Conservation (phyloP, 2,888 invertebrate species). For the Cepaea hortensis region DNA sequence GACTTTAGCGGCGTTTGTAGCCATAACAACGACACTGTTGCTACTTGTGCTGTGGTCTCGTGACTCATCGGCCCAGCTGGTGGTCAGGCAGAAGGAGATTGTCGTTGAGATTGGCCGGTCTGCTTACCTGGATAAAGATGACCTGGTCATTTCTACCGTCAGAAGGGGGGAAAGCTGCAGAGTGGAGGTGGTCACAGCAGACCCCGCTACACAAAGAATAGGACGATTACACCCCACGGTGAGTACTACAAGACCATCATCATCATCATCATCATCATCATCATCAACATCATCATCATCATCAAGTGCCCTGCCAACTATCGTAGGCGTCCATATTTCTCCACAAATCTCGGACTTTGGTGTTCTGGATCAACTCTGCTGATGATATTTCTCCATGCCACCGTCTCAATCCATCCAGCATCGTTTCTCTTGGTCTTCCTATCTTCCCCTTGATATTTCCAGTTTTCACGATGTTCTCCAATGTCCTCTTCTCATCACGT, state of each 20-base stretch:
- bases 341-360: too few species aligned
- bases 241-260: constrained; percentile 45
- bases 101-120: constrained; percentile 69
- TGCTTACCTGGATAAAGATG: constrained; percentile 67
- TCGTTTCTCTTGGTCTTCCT: too few species aligned
- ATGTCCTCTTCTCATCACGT: too few species aligned
- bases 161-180: constrained; percentile 69
- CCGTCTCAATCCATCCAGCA: too few species aligned
- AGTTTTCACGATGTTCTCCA: too few species aligned
- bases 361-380: too few species aligned
- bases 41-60: constrained; percentile 26
- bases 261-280: too few species aligned
- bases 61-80: constrained; percentile 53
- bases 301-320: too few species aligned
- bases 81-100: constrained; percentile 63
- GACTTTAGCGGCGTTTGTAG: neutral
- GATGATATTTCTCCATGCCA: too few species aligned
- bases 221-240: constrained; percentile 74
- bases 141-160: constrained; percentile 61
- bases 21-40: constrained; percentile 16
- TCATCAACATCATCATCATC: too few species aligned
- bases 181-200: constrained; percentile 72
- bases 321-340: too few species aligned
- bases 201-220: constrained; percentile 74
- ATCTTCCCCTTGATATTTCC: too few species aligned